Percentiles rank a stretch among this genome's conserved stretches.
Evolutionary conservation across 2,888 invertebrate genomes (phyloP).

Genomic region (Junonia oenone): DNA sequence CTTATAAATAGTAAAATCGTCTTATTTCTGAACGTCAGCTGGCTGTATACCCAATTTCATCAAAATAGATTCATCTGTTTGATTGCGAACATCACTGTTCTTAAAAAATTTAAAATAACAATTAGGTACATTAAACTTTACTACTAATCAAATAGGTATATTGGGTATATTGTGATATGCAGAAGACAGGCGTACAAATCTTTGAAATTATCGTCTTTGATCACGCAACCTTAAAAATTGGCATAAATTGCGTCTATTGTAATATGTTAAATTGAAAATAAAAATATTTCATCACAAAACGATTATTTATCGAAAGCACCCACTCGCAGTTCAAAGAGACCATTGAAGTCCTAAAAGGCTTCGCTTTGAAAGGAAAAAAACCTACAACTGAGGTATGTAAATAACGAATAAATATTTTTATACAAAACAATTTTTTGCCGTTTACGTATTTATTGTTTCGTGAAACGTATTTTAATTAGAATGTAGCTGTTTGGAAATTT

Average conservation of each 20-base stretch:
- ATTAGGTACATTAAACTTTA: too few relatives aligned
- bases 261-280: not conserved
- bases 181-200: too few relatives aligned
- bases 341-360: not conserved
- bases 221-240: not conserved
- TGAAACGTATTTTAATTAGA: not conserved
- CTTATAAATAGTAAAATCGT: too few relatives aligned
- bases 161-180: too few relatives aligned
- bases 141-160: too few relatives aligned
- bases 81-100: too few relatives aligned
- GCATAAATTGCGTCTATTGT: not conserved
- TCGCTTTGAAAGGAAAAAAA: not conserved
- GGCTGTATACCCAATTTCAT: too few relatives aligned
- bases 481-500: not conserved
- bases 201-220: not conserved
- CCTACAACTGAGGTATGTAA: not conserved
- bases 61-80: too few relatives aligned
- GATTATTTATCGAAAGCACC: not conserved
- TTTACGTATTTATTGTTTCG: too few relatives aligned
- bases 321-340: not conserved
- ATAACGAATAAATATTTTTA: conserved; percentile 1
- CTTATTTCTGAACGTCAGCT: too few relatives aligned
- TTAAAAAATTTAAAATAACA: too few relatives aligned
- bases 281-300: not conserved
- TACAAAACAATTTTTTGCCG: not conserved